Percentiles rank a stretch among this genome's conserved stretches.
These are phyloP conservation scores for Macrosoma leucophasiata DNA, from an alignment of 2,888 invertebrate species.

Conservation along the genomic window DNA sequence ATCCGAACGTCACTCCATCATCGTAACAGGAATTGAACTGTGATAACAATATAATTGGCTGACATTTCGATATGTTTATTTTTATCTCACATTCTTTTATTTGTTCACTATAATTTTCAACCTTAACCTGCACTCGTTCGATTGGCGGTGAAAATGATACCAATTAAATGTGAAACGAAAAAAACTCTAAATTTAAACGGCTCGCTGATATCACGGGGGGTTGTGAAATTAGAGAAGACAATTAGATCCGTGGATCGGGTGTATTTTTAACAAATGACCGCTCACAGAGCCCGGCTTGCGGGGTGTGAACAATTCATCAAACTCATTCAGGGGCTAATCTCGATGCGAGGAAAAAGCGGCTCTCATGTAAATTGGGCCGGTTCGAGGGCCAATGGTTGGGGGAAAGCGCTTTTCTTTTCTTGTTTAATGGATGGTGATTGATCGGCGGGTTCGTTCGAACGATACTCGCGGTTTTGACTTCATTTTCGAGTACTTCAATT, in stretches of 20 bases:
- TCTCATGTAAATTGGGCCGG: slow-evolving; percentile 76
- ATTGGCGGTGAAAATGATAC: too few species aligned
- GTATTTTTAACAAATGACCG: slow-evolving; percentile 77
- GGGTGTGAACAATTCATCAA: slow-evolving; percentile 71
- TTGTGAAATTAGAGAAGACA: slow-evolving; percentile 75
- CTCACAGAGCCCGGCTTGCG: slow-evolving; percentile 43
- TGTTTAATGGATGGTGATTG: slow-evolving; percentile 76
- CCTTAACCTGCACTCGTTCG: too few species aligned
- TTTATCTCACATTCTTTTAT: slow-evolving; percentile 5
- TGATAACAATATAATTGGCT: too few species aligned
- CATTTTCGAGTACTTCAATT: slow-evolving; percentile 57
- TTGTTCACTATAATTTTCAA: too few species aligned
- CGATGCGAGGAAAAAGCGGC: slow-evolving; percentile 74
- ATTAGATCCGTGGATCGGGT: slow-evolving; percentile 74
- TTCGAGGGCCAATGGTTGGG: slow-evolving; percentile 71
- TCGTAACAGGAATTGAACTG: too few species aligned
- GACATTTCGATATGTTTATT: too few species aligned
- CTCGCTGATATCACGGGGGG: slow-evolving; percentile 63
- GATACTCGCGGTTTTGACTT: slow-evolving; percentile 72
- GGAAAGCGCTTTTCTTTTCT: slow-evolving; percentile 74
- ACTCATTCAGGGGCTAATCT: slow-evolving; percentile 75
- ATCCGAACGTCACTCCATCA: too few species aligned
- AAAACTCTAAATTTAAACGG: slow-evolving; percentile 47
- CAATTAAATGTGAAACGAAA: slow-evolving; percentile 14
- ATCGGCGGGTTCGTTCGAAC: slow-evolving; percentile 61